Evolutionary conservation across 2,888 invertebrate genomes (phyloP).

Genomic region (Yponomeuta sedellus): DNA sequence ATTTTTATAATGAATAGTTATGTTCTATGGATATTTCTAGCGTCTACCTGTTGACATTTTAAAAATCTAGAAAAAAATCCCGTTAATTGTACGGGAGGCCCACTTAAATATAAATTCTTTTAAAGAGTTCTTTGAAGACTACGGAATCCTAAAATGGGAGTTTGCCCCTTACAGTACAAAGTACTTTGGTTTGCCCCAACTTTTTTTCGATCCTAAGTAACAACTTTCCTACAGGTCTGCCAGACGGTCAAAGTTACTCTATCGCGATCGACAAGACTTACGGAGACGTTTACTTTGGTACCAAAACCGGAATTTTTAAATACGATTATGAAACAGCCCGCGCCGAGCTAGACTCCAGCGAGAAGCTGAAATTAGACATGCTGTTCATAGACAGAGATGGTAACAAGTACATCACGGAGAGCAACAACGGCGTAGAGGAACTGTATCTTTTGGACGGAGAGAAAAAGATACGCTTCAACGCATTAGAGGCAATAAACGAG

Average conservation of each 20-base stretch:
- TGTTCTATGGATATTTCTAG: no score
- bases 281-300: constrained; percentile 53
- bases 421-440: constrained; percentile 49
- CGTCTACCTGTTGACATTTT: no score
- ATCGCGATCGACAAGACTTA: constrained; percentile 52
- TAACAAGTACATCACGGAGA: constrained; percentile 54
- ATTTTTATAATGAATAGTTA: no score
- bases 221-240: constrained; percentile 39
- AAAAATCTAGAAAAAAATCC: no score
- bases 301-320: constrained; percentile 48
- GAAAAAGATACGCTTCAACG: constrained; percentile 45
- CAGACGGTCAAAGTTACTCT: constrained; percentile 52
- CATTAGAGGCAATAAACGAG: constrained; percentile 48
- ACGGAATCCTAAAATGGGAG: no score
- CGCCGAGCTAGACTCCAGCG: constrained; percentile 40
- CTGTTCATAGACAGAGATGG: constrained; percentile 56
- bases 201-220: no score
- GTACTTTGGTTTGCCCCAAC: no score
- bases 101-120: no score
- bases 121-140: no score
- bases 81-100: no score
- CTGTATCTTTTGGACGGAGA: constrained; percentile 46
- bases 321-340: constrained; percentile 46
- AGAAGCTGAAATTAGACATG: constrained; percentile 45
- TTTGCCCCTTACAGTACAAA: no score